phyloP scores from a whole-genome alignment of 2,113 vertebrate species.

The Myotis brandtii region DNA sequence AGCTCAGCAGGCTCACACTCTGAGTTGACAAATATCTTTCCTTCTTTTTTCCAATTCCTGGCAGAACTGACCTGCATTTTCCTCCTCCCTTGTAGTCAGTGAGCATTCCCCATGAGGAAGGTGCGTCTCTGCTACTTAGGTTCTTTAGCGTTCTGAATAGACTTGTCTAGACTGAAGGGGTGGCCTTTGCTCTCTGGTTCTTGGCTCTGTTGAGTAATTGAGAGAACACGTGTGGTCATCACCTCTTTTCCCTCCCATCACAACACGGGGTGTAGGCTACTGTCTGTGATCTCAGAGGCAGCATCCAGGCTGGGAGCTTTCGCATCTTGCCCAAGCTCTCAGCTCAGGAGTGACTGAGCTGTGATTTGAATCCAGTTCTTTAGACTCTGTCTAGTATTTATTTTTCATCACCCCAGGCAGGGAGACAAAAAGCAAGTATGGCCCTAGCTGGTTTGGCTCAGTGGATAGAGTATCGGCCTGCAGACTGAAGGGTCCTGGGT shows the following conservation, averaged over 20 bases:
- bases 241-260: background rate
- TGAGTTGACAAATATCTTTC: background rate
- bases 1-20: background rate
- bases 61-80: background rate
- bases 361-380: background rate
- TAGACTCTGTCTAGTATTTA: background rate
- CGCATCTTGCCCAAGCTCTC: background rate
- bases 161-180: background rate
- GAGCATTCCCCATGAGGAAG: background rate
- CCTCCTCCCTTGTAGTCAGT: background rate
- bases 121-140: background rate
- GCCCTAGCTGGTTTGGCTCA: no score
- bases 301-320: background rate
- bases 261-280: rapidly evolving
- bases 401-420: background rate
- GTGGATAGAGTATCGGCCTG: no score
- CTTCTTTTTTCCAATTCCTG: background rate
- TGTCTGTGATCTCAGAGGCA: background rate
- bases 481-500: no score
- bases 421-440: background rate
- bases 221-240: background rate
- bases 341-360: background rate
- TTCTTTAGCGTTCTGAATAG: background rate
- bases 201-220: background rate
- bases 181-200: background rate